Evolutionary conservation across 2,888 invertebrate species (phyloP).

Genomic region (Odontocolon sp.): DNA sequence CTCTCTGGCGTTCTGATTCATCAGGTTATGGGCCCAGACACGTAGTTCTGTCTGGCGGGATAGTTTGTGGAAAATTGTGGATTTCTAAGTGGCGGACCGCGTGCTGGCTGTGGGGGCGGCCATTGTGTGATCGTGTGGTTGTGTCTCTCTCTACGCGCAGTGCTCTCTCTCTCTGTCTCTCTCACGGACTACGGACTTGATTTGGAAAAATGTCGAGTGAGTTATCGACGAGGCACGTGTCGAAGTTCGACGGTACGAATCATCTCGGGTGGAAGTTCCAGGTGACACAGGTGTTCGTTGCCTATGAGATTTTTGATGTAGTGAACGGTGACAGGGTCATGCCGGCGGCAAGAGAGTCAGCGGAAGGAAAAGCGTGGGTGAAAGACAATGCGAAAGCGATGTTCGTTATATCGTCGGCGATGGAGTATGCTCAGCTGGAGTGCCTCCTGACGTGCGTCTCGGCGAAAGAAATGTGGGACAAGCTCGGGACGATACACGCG

Average conservation of each 20-base stretch:
- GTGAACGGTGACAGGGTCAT: not conserved
- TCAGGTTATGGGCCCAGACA: no score
- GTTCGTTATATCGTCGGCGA: slow-evolving; percentile 21
- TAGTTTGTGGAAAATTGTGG: no score
- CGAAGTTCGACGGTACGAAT: slow-evolving; percentile 34
- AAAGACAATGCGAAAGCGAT: slow-evolving; percentile 25
- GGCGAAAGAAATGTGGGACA: not conserved
- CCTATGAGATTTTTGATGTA: slow-evolving; percentile 22
- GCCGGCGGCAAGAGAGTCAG: not conserved
- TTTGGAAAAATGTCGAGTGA: not conserved
- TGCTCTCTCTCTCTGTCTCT: no score
- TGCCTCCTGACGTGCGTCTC: slow-evolving; percentile 13
- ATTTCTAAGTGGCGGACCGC: no score
- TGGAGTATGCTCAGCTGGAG: slow-evolving; percentile 30
- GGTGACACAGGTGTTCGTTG: slow-evolving; percentile 16
- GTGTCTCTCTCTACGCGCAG: no score
- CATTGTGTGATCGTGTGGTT: no score
- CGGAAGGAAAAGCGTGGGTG: slow-evolving; percentile 12
- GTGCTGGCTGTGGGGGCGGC: no score
- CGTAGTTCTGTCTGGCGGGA: no score
- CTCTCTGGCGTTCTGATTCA: no score
- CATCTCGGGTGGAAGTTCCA: slow-evolving; percentile 36
- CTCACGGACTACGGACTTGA: no score
- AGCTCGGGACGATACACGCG: not conserved
- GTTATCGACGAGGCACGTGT: not conserved